Base-by-base conservation (phyloP, 1,140 invertebrate species). In the Oryctes rhinoceros region DNA sequence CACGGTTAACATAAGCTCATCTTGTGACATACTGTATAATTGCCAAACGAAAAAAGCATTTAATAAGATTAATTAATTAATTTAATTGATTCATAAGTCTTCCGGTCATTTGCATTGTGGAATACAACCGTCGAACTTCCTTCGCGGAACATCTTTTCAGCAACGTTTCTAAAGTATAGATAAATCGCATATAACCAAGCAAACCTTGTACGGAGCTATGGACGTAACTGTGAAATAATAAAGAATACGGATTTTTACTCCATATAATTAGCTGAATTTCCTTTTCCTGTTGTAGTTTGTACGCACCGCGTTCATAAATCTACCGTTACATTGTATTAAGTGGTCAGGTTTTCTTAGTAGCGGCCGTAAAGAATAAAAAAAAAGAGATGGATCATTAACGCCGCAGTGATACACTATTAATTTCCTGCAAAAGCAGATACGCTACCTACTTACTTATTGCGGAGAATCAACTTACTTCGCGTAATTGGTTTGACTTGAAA, bases 191-290 rank as follows among this genome's bases (percentile, higher is more conserved):
- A 24, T 71, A 30, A 71, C 18, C 20, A 15, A 62, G 7, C 10
- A 11, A 71, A 35, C 6, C 35, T 35, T 71, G 35, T 24, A 37
- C 24, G 65, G 24, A 30, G 35, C 0, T 24, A 37, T 24, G 35
- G 24, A 24, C 65, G 24, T 24, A 71, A 37, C 65, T 30, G 65
- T 71, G 24, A 37, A 24, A 71, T 71, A 71, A 71, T 71, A 71
- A 71, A 71, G 65, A 71, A 71, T 71, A 71, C 65, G 65, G 11
- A 37, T 71, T 71, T 71, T 71, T 71, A 71, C 65, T 71, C 65
- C 65, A 71, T 37, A 71, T 71, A 71, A 71, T 71, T 71, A 71
- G 24, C 65, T 71, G 65, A 71, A 71, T 71, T 71, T 71, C 65
- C 65, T 71, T 71, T 71, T 71, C 65, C 65, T 71, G 65, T 71